phyloP scores from a whole-genome alignment of 2,113 vertebrate species.

The Heloderma charlesbogerti region DNA sequence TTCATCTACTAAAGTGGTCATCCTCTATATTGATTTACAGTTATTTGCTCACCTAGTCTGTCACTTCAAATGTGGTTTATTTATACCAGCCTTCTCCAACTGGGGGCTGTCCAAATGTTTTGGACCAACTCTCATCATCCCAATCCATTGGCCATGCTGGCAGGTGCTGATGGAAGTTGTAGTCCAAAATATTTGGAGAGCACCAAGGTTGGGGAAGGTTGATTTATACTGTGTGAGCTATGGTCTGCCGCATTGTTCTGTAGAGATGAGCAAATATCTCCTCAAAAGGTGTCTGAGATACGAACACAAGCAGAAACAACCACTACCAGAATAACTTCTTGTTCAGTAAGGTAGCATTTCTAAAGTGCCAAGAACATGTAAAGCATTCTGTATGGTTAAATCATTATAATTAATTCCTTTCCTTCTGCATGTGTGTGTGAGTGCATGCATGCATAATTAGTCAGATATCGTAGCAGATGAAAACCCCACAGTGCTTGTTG shows the following conservation, averaged over 20 bases:
- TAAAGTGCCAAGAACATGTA: slow-evolving; percentile 21
- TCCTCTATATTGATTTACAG: neutral
- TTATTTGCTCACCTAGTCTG: neutral
- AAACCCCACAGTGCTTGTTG: neutral
- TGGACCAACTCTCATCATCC: neutral
- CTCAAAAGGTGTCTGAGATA: neutral
- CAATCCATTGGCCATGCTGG: neutral
- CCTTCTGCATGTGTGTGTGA: neutral
- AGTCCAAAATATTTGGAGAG: neutral
- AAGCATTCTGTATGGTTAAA: neutral
- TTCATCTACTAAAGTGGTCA: neutral
- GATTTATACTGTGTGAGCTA: too few relatives aligned
- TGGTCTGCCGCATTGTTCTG: neutral
- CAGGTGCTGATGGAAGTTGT: neutral
- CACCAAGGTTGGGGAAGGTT: neutral
- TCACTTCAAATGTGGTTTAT: neutral
- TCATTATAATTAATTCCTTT: slow-evolving; percentile 18
- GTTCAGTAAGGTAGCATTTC: slow-evolving; percentile 23
- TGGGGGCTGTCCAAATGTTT: neutral
- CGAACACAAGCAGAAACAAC: neutral
- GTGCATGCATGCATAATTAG: neutral
- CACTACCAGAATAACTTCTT: neutral
- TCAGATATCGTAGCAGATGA: neutral
- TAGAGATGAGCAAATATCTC: neutral
- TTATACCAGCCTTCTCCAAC: neutral